Percentiles rank a stretch among this genome's conserved stretches.
Evolutionary conservation across 1,140 invertebrate genomes (phyloP).

Genomic region (Copidosoma floridanum): DNA sequence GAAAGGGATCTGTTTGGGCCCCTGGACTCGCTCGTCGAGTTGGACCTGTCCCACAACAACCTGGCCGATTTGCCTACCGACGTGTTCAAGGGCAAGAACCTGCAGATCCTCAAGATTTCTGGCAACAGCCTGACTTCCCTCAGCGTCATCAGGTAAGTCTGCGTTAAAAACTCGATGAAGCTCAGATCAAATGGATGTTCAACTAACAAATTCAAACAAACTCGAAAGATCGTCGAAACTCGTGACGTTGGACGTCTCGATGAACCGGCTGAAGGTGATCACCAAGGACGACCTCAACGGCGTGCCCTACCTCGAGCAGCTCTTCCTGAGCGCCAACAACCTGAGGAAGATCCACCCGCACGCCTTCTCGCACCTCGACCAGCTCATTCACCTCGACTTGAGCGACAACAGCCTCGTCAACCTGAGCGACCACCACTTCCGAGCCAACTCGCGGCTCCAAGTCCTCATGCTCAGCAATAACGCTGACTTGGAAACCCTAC

Average conservation of each 20-base stretch:
- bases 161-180: too few species aligned
- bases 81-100: constrained; percentile 61
- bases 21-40: constrained; percentile 62
- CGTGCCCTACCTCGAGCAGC: constrained; percentile 62
- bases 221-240: constrained; percentile 58
- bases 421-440: constrained; percentile 65
- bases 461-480: constrained; percentile 68
- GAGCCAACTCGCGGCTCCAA: constrained; percentile 65
- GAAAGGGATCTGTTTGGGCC: constrained; percentile 62
- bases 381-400: constrained; percentile 66
- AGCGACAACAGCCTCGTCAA: constrained; percentile 65
- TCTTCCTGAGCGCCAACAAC: constrained; percentile 64
- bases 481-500: constrained; percentile 61
- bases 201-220: too few species aligned
- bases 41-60: constrained; percentile 67
- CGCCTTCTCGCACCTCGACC: constrained; percentile 63
- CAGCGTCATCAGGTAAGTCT: constrained; percentile 11
- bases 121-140: constrained; percentile 31
- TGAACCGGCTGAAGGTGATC: constrained; percentile 63
- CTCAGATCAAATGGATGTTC: too few species aligned
- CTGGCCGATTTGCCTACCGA: constrained; percentile 60
- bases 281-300: constrained; percentile 65
- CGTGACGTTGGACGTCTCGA: constrained; percentile 63
- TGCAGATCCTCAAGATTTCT: constrained; percentile 59
- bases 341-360: constrained; percentile 66